Percentiles rank a stretch among this genome's conserved stretches.
Conservation (phyloP, 2,797 vertebrate species). For the Danionella dracula region DNA sequence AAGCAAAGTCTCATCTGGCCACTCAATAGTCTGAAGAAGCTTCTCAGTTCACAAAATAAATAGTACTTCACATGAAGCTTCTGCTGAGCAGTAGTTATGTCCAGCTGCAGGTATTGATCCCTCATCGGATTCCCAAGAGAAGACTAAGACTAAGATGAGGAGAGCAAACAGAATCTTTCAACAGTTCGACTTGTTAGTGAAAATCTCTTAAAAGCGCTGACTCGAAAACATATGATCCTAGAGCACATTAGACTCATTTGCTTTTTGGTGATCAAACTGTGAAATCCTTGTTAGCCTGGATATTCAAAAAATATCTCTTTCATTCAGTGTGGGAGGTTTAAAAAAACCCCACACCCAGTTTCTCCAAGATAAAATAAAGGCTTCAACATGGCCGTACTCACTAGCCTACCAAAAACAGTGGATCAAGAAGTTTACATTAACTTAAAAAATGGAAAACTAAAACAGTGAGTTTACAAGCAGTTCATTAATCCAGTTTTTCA, state of each 20-base stretch:
- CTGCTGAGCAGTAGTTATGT: background rate
- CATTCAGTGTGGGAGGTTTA: background rate
- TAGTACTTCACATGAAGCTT: slow-evolving; percentile 22
- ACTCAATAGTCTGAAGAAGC: slow-evolving; percentile 6
- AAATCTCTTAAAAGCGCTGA: slow-evolving; percentile 13
- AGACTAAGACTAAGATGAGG: slow-evolving; percentile 18
- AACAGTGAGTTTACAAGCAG: too few relatives aligned
- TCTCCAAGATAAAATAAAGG: too few relatives aligned
- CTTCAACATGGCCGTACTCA: too few relatives aligned
- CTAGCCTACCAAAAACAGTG: too few relatives aligned
- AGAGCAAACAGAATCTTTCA: slow-evolving; percentile 12
- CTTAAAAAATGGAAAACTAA: too few relatives aligned
- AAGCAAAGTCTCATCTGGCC: background rate
- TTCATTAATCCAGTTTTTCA: too few relatives aligned
- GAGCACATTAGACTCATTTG: background rate
- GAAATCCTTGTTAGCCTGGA: slow-evolving; percentile 17
- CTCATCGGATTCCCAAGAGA: slow-evolving; percentile 19
- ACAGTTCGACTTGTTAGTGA: background rate
- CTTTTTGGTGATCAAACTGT: slow-evolving; percentile 21
- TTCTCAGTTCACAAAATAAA: slow-evolving; percentile 30
- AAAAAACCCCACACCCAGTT: too few relatives aligned
- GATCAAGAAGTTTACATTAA: too few relatives aligned
- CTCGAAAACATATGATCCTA: slow-evolving; percentile 8
- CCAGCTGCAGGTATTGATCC: slow-evolving; percentile 36
- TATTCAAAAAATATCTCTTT: slow-evolving; percentile 11